These are phyloP conservation scores for Megalops cyprinoides DNA, from an alignment of 2,797 vertebrate species.

Conservation along the genomic window DNA sequence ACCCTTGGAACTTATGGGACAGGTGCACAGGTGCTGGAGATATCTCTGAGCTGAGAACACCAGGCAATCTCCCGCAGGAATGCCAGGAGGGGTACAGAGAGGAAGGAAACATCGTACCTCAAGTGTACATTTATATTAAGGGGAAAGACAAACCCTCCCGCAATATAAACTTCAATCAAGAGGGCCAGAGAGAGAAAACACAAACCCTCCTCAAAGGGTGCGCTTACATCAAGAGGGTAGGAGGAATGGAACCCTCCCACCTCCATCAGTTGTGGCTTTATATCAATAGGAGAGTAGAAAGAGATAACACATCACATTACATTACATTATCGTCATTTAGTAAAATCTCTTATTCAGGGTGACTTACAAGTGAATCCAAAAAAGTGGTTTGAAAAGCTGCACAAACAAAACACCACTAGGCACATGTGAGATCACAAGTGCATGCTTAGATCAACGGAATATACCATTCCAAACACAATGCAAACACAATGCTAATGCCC, in stretches of 20 bases:
- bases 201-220: background rate
- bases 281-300: background rate
- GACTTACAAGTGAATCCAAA: too few relatives aligned
- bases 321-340: too few relatives aligned
- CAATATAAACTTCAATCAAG: background rate
- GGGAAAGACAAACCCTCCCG: background rate
- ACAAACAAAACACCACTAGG: too few relatives aligned
- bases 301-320: background rate
- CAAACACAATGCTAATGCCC: too few relatives aligned
- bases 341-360: too few relatives aligned
- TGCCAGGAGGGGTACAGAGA: constrained; percentile 23
- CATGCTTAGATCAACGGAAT: too few relatives aligned
- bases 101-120: background rate
- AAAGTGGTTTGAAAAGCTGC: too few relatives aligned
- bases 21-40: constrained; percentile 46
- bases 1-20: constrained; percentile 45
- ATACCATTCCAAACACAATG: too few relatives aligned
- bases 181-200: background rate
- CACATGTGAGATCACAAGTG: too few relatives aligned
- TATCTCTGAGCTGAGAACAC: constrained; percentile 24
- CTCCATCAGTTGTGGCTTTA: background rate
- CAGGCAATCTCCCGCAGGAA: constrained; percentile 18
- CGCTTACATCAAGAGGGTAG: background rate
- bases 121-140: background rate
- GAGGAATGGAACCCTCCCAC: background rate